Conservation (phyloP, 2,797 vertebrate species). For the Centropyge bicolor region DNA sequence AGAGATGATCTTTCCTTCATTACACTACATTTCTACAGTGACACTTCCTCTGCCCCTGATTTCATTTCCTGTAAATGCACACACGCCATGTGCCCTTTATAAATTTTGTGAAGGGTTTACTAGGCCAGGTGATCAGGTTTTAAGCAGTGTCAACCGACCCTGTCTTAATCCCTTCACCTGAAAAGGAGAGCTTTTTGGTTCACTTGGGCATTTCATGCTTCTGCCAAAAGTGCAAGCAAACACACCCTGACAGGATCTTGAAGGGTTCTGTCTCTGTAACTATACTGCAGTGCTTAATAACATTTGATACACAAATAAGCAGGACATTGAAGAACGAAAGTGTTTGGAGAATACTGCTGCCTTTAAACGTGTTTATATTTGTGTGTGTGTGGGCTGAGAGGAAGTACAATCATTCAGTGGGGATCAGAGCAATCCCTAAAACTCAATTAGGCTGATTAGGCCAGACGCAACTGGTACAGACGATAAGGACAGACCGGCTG, state of each 20-base stretch:
- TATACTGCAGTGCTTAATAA: not conserved
- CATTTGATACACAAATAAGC: conserved; percentile 8
- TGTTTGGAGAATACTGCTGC: not conserved
- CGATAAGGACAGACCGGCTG: conserved; percentile 48
- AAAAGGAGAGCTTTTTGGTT: conserved; percentile 5
- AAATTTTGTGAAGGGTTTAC: conserved; percentile 6
- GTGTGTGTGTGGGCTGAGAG: conserved; percentile 24
- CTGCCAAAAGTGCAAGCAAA: conserved; percentile 22
- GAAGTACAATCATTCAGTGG: conserved; percentile 38
- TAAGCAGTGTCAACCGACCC: conserved; percentile 13
- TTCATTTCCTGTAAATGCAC: not conserved
- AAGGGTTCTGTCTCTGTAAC: not conserved
- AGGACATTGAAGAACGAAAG: conserved; percentile 6
- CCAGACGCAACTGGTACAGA: conserved; percentile 37
- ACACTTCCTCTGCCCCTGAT: not conserved
- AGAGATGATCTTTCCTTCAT: not conserved
- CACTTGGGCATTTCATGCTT: conserved; percentile 14
- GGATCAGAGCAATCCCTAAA: conserved; percentile 70
- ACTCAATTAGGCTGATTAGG: conserved; percentile 71
- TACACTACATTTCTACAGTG: not conserved
- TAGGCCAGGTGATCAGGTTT: conserved; percentile 14
- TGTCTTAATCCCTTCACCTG: conserved; percentile 34
- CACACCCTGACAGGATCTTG: not conserved
- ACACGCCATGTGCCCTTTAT: not conserved
- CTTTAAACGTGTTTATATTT: conserved; percentile 18